Base-by-base conservation (phyloP, 2,797 vertebrate species). In the Dendrocincla tyrannina region DNA sequence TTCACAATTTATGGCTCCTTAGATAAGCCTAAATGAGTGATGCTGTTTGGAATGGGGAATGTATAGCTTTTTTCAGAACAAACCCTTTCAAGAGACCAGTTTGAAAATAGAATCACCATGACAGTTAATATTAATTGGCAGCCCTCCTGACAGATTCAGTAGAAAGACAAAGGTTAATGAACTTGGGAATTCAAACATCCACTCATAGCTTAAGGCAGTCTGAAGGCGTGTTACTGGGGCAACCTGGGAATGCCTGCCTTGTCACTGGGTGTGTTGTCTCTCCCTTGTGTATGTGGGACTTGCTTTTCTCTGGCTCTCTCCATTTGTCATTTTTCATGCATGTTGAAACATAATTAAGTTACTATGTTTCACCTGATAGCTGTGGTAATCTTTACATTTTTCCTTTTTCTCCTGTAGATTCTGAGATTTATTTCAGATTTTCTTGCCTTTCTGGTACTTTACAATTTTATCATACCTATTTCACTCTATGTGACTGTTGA, bases 401-500 rank as follows among this genome's bases (percentile, higher is more conserved):
- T 47, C 67, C 81, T 95, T 60, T 94, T 66, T 67, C 33, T 83
- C 46, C 93, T 93, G 19, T 88, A 99, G 99, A 99, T 99, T 93
- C 97, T 99, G 96, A 99, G 98, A 96, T 99, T 99, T 96, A 99
- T 99, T 98, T 99, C 99, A 13, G 99, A 99, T 98, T 99, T 99
- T 96, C 97, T 99, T 97, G 99, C 99, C 52, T 99, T 99, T 97
- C 97, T 99, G 97, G 99, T 99, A 81, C 98, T 99, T 69, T 99
- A 99, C 97, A 99, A 99, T 98, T 99, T 99, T 96, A 99, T 99
- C 97, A 99, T 99, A 96, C 99, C 99, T 67, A 99, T 99, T 98
- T 99, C 99, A 18, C 98, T 99, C 19, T 99, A 99, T 52, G 99
- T 99, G 62, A 99, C 99, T 5, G 99, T 99, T 81, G 99, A 99